These are phyloP conservation scores for Antheraea yamamai DNA, from an alignment of 2,888 invertebrate genomes.

Conservation along the genomic window DNA sequence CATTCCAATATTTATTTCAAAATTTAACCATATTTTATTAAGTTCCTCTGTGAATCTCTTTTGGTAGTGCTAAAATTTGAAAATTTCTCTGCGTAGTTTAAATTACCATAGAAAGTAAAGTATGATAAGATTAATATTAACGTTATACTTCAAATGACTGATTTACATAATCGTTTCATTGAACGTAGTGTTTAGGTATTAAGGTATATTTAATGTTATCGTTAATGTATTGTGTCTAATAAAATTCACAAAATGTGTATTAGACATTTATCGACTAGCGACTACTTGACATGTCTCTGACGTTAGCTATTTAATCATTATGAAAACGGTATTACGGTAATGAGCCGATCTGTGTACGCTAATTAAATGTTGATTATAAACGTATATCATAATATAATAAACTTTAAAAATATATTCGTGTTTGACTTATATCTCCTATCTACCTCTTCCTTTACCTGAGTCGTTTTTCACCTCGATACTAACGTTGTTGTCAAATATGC, in stretches of 20 bases:
- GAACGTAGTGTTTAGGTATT: conserved; percentile 48
- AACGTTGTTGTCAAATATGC: no score
- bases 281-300: conserved; percentile 7
- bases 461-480: no score
- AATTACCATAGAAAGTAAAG: conserved; percentile 40
- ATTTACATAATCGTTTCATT: conserved; percentile 69
- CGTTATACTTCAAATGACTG: conserved; percentile 69
- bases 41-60: not conserved
- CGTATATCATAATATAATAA: conserved; percentile 43
- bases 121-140: conserved; percentile 30
- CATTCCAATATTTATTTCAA: conserved; percentile 1
- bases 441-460: not conserved
- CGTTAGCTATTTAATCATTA: conserved; percentile 10
- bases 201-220: conserved; percentile 54
- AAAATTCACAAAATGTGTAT: conserved; percentile 21
- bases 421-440: conserved; percentile 32
- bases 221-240: conserved; percentile 42
- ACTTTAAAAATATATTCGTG: conserved; percentile 34
- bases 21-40: not conserved
- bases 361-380: conserved; percentile 58
- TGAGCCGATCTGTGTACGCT: conserved; percentile 44
- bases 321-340: conserved; percentile 29
- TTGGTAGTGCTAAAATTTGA: not conserved
- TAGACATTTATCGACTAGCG: conserved; percentile 15
- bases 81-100: conserved; percentile 24